Evolutionary conservation across 1,140 invertebrate genomes (phyloP).

Genomic region (Parapsyche elsis): DNA sequence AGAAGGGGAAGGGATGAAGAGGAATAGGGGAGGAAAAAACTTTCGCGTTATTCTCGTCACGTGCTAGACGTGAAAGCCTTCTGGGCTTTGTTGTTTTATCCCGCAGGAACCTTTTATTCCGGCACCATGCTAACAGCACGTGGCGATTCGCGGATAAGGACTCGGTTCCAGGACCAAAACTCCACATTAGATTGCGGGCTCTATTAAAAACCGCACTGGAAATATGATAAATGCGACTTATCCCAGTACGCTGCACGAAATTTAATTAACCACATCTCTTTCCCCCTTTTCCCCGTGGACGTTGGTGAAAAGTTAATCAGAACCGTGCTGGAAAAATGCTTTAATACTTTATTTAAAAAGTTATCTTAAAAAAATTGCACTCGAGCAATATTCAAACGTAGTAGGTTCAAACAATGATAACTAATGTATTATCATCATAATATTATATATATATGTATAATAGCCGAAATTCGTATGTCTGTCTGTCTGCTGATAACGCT

Average conservation of each 20-base stretch:
- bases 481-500: too few species aligned
- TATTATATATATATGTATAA: too few species aligned
- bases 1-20: not conserved
- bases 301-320: too few species aligned
- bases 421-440: too few species aligned
- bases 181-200: not conserved
- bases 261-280: not conserved
- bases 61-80: slow-evolving; percentile 43
- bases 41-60: slow-evolving; percentile 47
- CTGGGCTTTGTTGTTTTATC: slow-evolving; percentile 46
- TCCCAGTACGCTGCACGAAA: not conserved
- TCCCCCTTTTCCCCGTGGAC: too few species aligned
- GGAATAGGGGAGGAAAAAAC: slow-evolving; percentile 7
- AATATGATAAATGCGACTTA: not conserved
- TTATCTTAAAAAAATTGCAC: too few species aligned
- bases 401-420: too few species aligned
- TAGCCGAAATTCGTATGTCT: too few species aligned
- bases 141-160: slow-evolving; percentile 25
- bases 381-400: too few species aligned
- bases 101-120: slow-evolving; percentile 37
- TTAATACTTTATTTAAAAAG: too few species aligned
- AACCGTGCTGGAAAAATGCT: too few species aligned
- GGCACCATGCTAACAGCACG: slow-evolving; percentile 15
- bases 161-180: not conserved
- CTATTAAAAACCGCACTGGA: not conserved